Conservation (phyloP, 2,797 vertebrate species). For the Pseudochromis fuscus region DNA sequence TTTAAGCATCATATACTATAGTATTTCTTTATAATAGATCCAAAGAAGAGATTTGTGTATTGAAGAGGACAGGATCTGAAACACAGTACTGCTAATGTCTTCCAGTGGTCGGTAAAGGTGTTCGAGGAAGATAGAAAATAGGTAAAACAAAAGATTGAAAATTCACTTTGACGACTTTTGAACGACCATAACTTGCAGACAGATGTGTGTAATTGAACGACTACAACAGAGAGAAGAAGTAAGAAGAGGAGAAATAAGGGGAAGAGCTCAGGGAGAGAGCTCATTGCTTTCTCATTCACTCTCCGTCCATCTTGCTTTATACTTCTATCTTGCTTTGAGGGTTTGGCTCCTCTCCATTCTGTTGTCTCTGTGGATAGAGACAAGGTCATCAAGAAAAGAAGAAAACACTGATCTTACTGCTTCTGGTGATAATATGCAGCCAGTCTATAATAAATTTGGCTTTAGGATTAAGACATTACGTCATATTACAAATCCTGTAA, state of each 20-base stretch:
- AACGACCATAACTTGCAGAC: conserved; percentile 16
- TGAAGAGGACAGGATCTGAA: conserved; percentile 20
- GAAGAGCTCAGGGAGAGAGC: background rate
- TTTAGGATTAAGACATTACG: conserved; percentile 46
- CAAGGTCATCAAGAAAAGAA: conserved; percentile 47
- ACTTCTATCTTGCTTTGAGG: conserved; percentile 45
- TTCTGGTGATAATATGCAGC: conserved; percentile 40
- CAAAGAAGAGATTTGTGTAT: conserved; percentile 19
- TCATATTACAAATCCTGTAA: conserved; percentile 43
- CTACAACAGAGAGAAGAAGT: background rate
- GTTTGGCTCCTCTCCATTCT: conserved; percentile 46
- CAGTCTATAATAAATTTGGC: conserved; percentile 44
- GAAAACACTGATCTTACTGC: background rate
- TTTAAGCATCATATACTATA: too few relatives aligned
- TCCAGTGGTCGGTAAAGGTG: background rate
- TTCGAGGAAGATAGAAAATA: background rate
- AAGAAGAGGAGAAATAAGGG: background rate
- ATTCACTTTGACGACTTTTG: conserved; percentile 24
- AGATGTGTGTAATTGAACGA: conserved; percentile 34
- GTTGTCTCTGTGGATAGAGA: conserved; percentile 48
- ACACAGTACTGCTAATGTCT: conserved; percentile 13
- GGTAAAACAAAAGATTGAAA: too few relatives aligned
- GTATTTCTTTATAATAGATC: background rate
- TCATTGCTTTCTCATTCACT: conserved; percentile 26
- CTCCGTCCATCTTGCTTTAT: conserved; percentile 17